Percentiles rank a stretch among this genome's conserved stretches.
Evolutionary conservation across 2,888 invertebrate genomes (phyloP).

Genomic region (Pherbina coryleti): DNA sequence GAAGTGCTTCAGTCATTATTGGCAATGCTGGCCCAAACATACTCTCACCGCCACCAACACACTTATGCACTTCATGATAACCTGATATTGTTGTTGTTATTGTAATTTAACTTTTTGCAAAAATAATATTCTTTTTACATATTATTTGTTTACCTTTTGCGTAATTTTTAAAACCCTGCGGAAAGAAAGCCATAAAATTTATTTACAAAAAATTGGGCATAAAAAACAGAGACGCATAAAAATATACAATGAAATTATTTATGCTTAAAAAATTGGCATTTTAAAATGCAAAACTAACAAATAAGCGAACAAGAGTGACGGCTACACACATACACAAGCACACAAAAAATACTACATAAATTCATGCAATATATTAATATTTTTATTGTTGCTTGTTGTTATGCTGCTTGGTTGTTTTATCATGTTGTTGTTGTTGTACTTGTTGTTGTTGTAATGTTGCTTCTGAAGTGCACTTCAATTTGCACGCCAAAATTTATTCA

Average conservation of each 20-base stretch:
- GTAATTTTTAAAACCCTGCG: too few relatives aligned
- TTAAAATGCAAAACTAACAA: neutral
- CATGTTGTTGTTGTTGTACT: neutral
- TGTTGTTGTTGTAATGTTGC: neutral
- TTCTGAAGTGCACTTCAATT: slow-evolving; percentile 6
- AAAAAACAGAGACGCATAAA: neutral
- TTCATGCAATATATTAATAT: slow-evolving; percentile 6
- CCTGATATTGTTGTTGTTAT: neutral
- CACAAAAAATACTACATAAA: neutral
- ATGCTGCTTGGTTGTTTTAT: neutral
- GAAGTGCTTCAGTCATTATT: slow-evolving; percentile 22
- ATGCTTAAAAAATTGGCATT: too few relatives aligned
- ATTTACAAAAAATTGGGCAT: neutral
- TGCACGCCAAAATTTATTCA: neutral
- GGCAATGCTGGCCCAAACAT: neutral
- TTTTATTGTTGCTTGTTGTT: slow-evolving; percentile 10
- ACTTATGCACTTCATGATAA: neutral
- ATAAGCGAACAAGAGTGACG: neutral
- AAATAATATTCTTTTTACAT: neutral
- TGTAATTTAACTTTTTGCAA: neutral
- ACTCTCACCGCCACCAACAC: neutral
- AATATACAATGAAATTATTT: slow-evolving; percentile 3
- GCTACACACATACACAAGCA: neutral
- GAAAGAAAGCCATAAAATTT: neutral
- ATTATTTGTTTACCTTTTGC: neutral